Evolutionary conservation across 2,888 invertebrate species (phyloP).

Genomic region (Diaprepes abbreviatus): DNA sequence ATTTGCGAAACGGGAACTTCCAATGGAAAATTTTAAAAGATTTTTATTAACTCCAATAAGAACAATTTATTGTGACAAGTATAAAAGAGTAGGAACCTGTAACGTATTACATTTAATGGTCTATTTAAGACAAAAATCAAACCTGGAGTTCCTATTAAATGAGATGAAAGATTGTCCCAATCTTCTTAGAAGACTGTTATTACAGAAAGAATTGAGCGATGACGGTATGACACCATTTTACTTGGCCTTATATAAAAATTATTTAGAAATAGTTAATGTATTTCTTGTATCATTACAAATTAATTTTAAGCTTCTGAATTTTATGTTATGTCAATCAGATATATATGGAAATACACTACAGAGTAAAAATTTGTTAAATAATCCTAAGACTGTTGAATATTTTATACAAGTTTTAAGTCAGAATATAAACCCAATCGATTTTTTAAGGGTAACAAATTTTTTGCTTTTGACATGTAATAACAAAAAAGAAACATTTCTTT

Average conservation of each 20-base stretch:
- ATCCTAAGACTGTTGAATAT: background rate
- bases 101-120: conserved; percentile 2
- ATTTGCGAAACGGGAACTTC: background rate
- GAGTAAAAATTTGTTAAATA: background rate
- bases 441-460: background rate
- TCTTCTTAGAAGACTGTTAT: background rate
- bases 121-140: background rate
- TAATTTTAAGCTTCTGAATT: background rate
- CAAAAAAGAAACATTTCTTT: conserved; percentile 2
- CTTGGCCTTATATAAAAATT: background rate
- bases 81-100: background rate
- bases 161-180: background rate
- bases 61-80: background rate
- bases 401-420: background rate
- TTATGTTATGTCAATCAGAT: background rate
- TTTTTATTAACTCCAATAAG: background rate
- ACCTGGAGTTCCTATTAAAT: background rate
- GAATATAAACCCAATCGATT: background rate
- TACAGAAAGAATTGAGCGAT: background rate
- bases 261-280: background rate
- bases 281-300: background rate
- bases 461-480: background rate
- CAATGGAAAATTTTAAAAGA: background rate
- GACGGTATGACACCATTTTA: background rate
- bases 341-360: background rate